Conservation (phyloP, 2,797 vertebrate genomes). For the Hybognathus amarus region DNA sequence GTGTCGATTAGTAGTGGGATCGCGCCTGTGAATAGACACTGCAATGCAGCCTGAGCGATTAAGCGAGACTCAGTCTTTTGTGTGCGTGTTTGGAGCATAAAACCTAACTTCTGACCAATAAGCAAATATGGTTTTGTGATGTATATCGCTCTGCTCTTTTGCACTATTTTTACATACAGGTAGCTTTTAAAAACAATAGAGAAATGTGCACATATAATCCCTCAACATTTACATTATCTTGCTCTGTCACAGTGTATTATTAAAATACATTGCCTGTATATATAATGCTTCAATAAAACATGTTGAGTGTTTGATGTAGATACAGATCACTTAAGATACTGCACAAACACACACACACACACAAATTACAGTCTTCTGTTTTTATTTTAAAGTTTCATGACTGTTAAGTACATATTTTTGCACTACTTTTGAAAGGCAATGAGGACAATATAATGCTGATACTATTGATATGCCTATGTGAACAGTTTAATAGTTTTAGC, state of each 20-base stretch:
- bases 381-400: neutral
- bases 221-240: neutral
- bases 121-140: neutral
- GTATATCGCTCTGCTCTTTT: neutral
- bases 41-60: neutral
- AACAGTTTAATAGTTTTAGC: neutral
- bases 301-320: neutral
- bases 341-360: neutral
- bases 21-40: constrained; percentile 49
- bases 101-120: neutral
- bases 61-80: neutral
- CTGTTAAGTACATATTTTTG: no score
- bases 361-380: neutral
- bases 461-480: neutral
- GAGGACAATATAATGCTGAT: neutral
- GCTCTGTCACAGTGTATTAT: neutral
- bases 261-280: neutral
- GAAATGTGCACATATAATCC: neutral
- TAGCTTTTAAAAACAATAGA: neutral
- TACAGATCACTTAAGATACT: neutral
- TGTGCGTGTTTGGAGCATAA: neutral
- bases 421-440: no score
- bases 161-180: neutral
- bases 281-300: neutral
- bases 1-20: constrained; percentile 58